Evolutionary conservation across 2,797 vertebrate species (phyloP).

Genomic region (Enteromius unitaeniatus): DNA sequence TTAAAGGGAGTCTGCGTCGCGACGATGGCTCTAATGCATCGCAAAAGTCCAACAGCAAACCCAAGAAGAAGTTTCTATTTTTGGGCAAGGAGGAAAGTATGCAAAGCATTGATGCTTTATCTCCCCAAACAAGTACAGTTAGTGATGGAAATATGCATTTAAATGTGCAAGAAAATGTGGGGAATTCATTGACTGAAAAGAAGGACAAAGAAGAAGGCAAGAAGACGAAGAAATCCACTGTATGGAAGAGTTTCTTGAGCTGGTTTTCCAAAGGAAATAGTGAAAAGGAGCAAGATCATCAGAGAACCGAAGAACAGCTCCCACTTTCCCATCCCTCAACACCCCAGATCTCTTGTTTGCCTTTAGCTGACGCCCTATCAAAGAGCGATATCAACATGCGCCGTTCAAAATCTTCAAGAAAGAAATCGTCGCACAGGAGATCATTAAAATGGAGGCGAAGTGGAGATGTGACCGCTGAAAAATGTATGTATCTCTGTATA

Average conservation of each 20-base stretch:
- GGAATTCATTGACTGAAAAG: slow-evolving; percentile 44
- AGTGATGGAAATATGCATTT: not conserved
- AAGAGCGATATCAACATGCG: slow-evolving; percentile 18
- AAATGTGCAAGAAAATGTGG: slow-evolving; percentile 16
- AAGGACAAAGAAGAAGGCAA: slow-evolving; percentile 68
- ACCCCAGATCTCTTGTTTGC: slow-evolving; percentile 8
- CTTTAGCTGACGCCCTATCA: slow-evolving; percentile 50
- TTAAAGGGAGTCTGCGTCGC: slow-evolving; percentile 34
- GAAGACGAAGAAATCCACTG: slow-evolving; percentile 66
- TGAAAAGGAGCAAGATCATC: slow-evolving; percentile 73
- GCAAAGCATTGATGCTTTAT: slow-evolving; percentile 14
- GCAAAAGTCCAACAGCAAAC: slow-evolving; percentile 36
- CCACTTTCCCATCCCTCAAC: not conserved
- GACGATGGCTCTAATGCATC: slow-evolving; percentile 30
- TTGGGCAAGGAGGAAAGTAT: slow-evolving; percentile 40
- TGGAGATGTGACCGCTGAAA: slow-evolving; percentile 56
- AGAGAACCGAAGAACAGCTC: slow-evolving; percentile 50
- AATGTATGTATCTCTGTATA: slow-evolving; percentile 38
- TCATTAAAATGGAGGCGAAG: slow-evolving; percentile 68
- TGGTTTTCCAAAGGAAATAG: slow-evolving; percentile 73
- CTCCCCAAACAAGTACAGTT: not conserved
- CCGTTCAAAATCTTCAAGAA: slow-evolving; percentile 64
- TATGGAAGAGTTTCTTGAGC: slow-evolving; percentile 79
- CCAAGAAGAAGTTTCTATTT: slow-evolving; percentile 39
- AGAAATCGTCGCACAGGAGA: slow-evolving; percentile 69